Evolutionary conservation across 2,113 vertebrate genomes (phyloP).

Genomic region (Lynx canadensis): DNA sequence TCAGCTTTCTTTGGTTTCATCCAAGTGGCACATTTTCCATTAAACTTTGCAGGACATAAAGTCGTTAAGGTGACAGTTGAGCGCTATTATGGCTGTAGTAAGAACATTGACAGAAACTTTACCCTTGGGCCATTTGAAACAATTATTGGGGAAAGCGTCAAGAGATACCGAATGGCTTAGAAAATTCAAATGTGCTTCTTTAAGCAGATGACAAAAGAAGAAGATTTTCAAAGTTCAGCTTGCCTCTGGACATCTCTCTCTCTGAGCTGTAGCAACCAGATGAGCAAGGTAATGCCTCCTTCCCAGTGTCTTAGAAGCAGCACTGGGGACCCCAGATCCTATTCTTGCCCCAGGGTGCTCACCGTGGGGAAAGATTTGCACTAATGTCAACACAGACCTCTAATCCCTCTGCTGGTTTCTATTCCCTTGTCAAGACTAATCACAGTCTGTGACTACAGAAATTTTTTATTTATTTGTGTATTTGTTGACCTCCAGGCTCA

Average conservation of each 20-base stretch:
- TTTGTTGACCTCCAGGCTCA: not conserved
- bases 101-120: slow-evolving; percentile 44
- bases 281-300: not conserved
- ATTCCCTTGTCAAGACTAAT: slow-evolving; percentile 10
- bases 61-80: slow-evolving; percentile 71
- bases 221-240: slow-evolving; percentile 9
- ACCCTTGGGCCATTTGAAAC: slow-evolving; percentile 71
- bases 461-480: not conserved
- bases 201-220: not conserved
- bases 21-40: slow-evolving; percentile 81
- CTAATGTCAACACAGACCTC: not conserved
- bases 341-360: not conserved
- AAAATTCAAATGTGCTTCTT: slow-evolving; percentile 66
- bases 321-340: not conserved
- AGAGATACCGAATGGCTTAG: slow-evolving; percentile 58
- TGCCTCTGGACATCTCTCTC: not conserved
- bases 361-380: not conserved
- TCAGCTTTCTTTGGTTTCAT: slow-evolving; percentile 76
- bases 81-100: slow-evolving; percentile 44
- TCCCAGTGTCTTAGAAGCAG: not conserved
- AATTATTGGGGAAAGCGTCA: slow-evolving; percentile 73
- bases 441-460: not conserved
- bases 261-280: not conserved
- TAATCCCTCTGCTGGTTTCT: not conserved
- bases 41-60: slow-evolving; percentile 75